phyloP scores from a whole-genome alignment of 2,797 vertebrate species.

The Megalops cyprinoides region DNA sequence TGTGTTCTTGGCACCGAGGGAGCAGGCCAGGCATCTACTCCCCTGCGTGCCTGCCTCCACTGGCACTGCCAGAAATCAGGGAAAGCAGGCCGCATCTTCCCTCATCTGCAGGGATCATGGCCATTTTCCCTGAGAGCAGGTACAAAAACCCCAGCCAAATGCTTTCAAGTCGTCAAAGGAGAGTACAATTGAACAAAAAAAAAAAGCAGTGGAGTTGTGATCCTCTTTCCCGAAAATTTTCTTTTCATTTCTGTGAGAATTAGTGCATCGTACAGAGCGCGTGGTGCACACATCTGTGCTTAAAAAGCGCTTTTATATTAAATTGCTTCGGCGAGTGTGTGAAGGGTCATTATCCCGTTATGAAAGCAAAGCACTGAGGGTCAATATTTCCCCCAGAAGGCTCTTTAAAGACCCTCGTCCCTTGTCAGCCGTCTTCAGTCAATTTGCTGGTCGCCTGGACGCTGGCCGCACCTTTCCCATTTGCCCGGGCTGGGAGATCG shows the following conservation, averaged over 20 bases:
- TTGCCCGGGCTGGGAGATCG: neutral
- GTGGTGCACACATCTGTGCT: too few species aligned
- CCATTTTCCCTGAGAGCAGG: slow-evolving; percentile 57
- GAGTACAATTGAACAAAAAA: slow-evolving; percentile 20
- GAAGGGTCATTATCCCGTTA: slow-evolving; percentile 5
- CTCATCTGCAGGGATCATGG: slow-evolving; percentile 67
- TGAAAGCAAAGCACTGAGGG: slow-evolving; percentile 13
- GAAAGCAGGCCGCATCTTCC: too few species aligned
- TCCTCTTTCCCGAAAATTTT: neutral
- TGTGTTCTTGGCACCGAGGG: too few species aligned
- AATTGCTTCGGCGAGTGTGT: neutral
- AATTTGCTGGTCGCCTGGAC: neutral
- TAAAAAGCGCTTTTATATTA: neutral
- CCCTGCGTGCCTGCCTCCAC: slow-evolving; percentile 57
- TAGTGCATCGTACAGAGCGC: too few species aligned
- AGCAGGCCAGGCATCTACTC: slow-evolving; percentile 31
- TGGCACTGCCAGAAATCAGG: too few species aligned
- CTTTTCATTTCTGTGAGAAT: too few species aligned
- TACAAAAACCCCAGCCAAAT: neutral
- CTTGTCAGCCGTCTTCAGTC: slow-evolving; percentile 9
- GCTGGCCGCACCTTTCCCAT: neutral
- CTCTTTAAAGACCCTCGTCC: neutral
- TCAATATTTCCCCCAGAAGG: slow-evolving; percentile 31
- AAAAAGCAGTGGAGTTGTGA: slow-evolving; percentile 34
- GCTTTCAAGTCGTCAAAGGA: too few species aligned